phyloP scores from a whole-genome alignment of 64 coral and sea anemone genomes.

The Actinia tenebrosa region DNA sequence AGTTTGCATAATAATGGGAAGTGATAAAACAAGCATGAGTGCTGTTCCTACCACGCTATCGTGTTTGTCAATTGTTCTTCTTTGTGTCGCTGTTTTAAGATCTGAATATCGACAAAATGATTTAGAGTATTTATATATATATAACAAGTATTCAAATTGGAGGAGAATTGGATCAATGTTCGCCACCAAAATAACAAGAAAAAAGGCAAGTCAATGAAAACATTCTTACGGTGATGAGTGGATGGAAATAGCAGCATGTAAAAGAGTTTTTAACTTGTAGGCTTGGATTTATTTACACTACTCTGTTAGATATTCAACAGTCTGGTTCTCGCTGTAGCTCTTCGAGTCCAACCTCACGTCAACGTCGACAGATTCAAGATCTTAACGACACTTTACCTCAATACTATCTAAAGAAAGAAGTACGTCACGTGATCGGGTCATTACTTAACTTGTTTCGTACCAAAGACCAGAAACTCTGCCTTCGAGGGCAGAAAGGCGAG shows the following conservation, averaged over 20 bases:
- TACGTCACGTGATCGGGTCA: background rate
- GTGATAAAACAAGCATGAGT: background rate
- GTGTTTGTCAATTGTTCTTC: background rate
- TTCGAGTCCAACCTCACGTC: background rate
- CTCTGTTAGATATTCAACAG: background rate
- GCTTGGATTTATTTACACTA: background rate
- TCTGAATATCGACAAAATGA: background rate
- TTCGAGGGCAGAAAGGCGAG: conserved; percentile 23
- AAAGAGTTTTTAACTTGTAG: too few relatives aligned
- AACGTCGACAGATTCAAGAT: background rate
- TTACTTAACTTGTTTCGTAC: conserved; percentile 4
- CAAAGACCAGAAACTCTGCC: conserved; percentile 27
- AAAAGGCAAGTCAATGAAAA: background rate
- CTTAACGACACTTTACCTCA: background rate
- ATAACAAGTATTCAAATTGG: background rate
- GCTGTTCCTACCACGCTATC: background rate
- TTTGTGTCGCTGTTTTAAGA: background rate
- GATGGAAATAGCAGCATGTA: too few relatives aligned
- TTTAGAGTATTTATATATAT: background rate
- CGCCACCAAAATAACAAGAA: background rate
- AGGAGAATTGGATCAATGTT: background rate
- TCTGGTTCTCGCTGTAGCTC: background rate
- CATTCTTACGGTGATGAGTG: too few relatives aligned
- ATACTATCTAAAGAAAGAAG: background rate
- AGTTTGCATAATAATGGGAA: background rate